Conservation (phyloP, 1,140 invertebrate genomes). For the Chionoecetes opilio region DNA sequence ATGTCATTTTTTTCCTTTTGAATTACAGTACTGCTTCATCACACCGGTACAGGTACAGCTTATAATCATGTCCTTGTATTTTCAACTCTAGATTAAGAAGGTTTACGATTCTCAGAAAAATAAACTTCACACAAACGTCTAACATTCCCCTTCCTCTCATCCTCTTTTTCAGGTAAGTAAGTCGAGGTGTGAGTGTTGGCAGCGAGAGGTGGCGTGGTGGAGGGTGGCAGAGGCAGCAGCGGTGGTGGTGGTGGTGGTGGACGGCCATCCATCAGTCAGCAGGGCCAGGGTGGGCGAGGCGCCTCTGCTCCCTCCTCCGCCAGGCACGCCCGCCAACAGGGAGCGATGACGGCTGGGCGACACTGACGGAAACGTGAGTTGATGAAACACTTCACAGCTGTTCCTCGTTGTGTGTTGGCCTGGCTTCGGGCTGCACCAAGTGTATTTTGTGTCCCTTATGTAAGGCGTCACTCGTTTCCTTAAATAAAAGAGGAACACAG, state of each 20-base stretch:
- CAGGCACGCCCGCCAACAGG: background rate
- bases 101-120: background rate
- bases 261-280: constrained; percentile 54
- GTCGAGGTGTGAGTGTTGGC: background rate
- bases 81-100: background rate
- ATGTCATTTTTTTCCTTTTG: background rate
- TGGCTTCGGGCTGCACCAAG: background rate
- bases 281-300: background rate
- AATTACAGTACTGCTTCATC: background rate
- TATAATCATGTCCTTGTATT: background rate
- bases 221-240: background rate
- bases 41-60: background rate
- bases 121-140: constrained; percentile 3
- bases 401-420: constrained; percentile 31
- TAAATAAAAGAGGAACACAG: background rate
- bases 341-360: constrained; percentile 36
- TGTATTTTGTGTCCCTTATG: constrained; percentile 19
- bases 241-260: background rate
- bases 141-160: background rate
- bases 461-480: constrained; percentile 17
- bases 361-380: constrained; percentile 52
- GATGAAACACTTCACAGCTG: constrained; percentile 46
- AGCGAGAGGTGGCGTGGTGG: background rate
- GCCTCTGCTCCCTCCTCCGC: background rate
- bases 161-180: constrained; percentile 7